These are phyloP conservation scores for Oxycera nigricornis DNA, from an alignment of 2,888 invertebrate species.

Conservation along the genomic window DNA sequence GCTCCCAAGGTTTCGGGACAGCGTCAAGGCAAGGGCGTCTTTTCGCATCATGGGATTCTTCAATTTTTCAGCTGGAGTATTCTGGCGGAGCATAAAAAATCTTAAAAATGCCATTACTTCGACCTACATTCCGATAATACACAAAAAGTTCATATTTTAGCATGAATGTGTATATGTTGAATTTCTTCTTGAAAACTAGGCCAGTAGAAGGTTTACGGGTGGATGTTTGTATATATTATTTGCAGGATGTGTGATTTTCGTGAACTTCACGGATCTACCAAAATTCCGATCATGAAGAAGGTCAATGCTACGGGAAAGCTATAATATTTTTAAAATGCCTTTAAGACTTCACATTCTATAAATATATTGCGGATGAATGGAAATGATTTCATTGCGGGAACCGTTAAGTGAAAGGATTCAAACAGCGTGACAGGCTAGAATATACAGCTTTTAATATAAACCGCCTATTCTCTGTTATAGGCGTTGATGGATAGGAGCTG, in stretches of 20 bases:
- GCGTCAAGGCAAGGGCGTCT: background rate
- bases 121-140: slow-evolving; percentile 18
- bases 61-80: slow-evolving; percentile 8
- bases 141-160: slow-evolving; percentile 26
- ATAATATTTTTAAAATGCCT: background rate
- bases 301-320: background rate
- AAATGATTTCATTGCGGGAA: background rate
- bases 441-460: background rate
- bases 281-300: background rate
- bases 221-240: background rate
- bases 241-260: background rate
- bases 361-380: background rate
- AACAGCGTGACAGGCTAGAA: background rate
- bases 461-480: background rate
- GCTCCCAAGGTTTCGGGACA: background rate
- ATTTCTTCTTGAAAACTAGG: slow-evolving; percentile 22
- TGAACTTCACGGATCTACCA: background rate
- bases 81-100: background rate
- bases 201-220: slow-evolving; percentile 4
- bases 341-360: background rate
- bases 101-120: slow-evolving; percentile 16
- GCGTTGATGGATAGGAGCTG: background rate
- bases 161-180: slow-evolving; percentile 28
- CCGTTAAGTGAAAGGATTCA: background rate
- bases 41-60: slow-evolving; percentile 10